Conservation (phyloP, 2,797 vertebrate genomes). For the Enteromius anoplus region DNA sequence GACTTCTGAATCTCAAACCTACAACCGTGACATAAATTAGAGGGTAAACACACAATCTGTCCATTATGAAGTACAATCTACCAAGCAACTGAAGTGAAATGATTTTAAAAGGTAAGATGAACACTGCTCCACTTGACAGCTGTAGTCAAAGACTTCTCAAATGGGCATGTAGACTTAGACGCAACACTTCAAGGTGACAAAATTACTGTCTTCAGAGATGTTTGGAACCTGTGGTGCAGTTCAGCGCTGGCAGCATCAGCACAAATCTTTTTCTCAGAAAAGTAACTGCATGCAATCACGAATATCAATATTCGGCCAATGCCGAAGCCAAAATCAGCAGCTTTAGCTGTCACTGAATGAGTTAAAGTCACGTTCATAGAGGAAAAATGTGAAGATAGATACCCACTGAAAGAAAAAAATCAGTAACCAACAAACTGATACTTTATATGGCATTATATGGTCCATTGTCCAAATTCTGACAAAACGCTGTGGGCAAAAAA, state of each 20-base stretch:
- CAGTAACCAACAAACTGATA: background rate
- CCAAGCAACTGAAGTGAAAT: constrained; percentile 22
- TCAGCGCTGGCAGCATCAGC: background rate
- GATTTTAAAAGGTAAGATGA: constrained; percentile 28
- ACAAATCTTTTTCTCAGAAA: background rate
- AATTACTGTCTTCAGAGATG: constrained; percentile 1
- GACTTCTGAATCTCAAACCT: constrained; percentile 30
- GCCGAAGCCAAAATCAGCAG: background rate
- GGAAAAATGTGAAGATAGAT: background rate
- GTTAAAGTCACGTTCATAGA: background rate
- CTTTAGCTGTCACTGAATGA: background rate
- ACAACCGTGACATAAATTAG: constrained; percentile 38
- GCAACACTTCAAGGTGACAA: constrained; percentile 19
- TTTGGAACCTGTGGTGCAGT: background rate
- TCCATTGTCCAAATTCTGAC: no score
- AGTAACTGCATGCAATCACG: background rate
- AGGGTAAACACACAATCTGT: constrained; percentile 42
- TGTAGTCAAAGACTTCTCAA: constrained; percentile 9
- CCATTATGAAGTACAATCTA: constrained; percentile 14
- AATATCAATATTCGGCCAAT: background rate
- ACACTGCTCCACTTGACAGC: constrained; percentile 28
- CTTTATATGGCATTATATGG: background rate
- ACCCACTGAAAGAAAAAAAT: background rate
- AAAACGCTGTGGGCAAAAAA: no score
- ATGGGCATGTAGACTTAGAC: background rate